Conservation (phyloP, 2,113 vertebrate species). For the Noturus placidus region DNA sequence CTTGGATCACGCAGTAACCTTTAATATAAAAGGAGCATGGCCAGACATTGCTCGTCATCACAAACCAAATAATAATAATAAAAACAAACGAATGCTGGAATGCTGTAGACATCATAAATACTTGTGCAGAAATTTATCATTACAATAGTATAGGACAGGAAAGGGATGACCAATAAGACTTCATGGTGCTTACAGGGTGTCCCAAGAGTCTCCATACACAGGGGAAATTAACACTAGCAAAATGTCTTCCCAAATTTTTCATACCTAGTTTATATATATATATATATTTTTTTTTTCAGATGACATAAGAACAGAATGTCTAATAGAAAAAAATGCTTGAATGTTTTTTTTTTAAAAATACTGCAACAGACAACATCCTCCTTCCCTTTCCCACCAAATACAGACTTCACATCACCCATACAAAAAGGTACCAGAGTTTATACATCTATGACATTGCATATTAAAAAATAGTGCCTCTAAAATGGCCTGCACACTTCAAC, state of each 20-base stretch:
- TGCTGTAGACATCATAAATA: slow-evolving; percentile 39
- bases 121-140: slow-evolving; percentile 36
- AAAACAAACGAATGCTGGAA: slow-evolving; percentile 21
- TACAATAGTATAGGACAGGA: slow-evolving; percentile 25
- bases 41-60: slow-evolving; percentile 38
- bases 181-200: neutral
- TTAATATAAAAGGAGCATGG: slow-evolving; percentile 42
- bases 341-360: slow-evolving; percentile 34
- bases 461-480: slow-evolving; percentile 56
- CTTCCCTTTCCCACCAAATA: slow-evolving; percentile 25
- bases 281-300: slow-evolving; percentile 23
- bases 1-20: slow-evolving; percentile 26
- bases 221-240: no score
- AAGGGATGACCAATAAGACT: slow-evolving; percentile 34
- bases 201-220: no score
- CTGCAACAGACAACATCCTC: slow-evolving; percentile 38
- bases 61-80: slow-evolving; percentile 26
- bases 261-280: neutral
- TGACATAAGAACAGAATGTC: no score
- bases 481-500: slow-evolving; percentile 50
- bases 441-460: slow-evolving; percentile 53
- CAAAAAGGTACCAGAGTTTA: slow-evolving; percentile 53
- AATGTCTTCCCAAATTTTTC: no score
- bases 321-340: slow-evolving; percentile 49
- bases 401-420: slow-evolving; percentile 51